Conservation (phyloP, 2,797 vertebrate species). For the Zalophus californianus region DNA sequence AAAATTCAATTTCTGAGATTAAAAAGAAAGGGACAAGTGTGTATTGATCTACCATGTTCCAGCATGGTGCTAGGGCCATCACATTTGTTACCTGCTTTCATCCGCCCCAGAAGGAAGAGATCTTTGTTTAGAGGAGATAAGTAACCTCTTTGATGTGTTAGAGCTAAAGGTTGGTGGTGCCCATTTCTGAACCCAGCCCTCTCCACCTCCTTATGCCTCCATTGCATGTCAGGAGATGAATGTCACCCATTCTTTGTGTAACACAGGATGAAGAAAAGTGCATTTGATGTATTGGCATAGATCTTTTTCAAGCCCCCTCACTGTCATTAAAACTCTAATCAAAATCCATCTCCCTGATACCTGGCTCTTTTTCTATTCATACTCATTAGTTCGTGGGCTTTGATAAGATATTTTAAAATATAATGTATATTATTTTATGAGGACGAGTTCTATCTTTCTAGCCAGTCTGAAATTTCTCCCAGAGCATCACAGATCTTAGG, state of each 20-base stretch:
- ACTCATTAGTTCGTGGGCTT: neutral
- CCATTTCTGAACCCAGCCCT: neutral
- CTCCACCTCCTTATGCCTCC: neutral
- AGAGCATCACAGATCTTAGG: neutral
- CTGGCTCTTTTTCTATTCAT: neutral
- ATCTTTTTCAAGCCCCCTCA: neutral
- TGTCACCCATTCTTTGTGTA: neutral
- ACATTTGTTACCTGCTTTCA: neutral
- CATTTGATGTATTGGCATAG: neutral
- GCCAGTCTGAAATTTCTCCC: neutral
- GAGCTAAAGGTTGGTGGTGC: neutral
- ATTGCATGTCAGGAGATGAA: neutral
- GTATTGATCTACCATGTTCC: neutral
- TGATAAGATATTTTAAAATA: neutral
- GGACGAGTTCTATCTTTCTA: neutral
- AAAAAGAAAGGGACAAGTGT: neutral
- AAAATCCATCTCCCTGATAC: neutral
- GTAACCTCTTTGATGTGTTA: neutral
- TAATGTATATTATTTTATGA: neutral
- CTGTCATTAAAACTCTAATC: neutral
- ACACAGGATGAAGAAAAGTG: neutral
- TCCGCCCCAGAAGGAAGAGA: neutral
- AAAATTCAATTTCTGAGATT: slow-evolving; percentile 1
- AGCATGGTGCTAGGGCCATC: neutral
- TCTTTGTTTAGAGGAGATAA: neutral